Evolutionary conservation across 1,140 invertebrate species (phyloP), one percentile per base, ranked within the genome.

Genomic region (Glomeris maerens): DNA sequence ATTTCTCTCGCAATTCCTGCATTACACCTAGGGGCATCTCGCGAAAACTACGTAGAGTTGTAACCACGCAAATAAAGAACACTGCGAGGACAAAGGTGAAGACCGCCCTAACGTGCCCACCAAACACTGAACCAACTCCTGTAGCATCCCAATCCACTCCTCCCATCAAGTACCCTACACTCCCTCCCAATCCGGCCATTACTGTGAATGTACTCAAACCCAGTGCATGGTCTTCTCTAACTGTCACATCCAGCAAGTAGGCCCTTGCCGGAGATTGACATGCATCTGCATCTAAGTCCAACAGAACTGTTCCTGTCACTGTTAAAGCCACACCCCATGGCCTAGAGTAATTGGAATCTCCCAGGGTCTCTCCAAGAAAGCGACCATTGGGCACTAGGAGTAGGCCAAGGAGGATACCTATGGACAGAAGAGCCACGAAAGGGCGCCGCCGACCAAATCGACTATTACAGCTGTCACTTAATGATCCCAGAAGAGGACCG

Each of bases 251-350:
- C 7, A 96, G 73, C 0, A 97, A 73, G 71, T 92, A 96, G 29
- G 92, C 86, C 56, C 92, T 72, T 0, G 87, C 78, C 0, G 93
- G 92, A 62, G 88, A 92, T 66, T 96, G 92, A 59, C 91, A 95
- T 27, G 90, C 88, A 64, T 96, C 91, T 1, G 91, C 91, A 65
- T 93, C 87, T 66, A 96, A 95, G 66, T 97, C 93, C 25, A 96
- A 69, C 7, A 96, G 67, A 26, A 93, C 86, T 0, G 92, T 94
- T 10, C 93, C 93, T 0, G 96, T 61, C 39, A 96, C 79, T 0
- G 91, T 95, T 57, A 97, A 88, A 58, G 93, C 76, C 27, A 95
- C 79, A 2, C 85, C 84, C 86, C 85, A 90, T 0, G 81, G 78
- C 64, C 88, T 84, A 21, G 40, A 36, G 27, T 36, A 41, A 25